Percentiles rank a stretch among this genome's conserved stretches.
Conservation (phyloP, 2,888 invertebrate genomes). For the Nomada fabriciana region DNA sequence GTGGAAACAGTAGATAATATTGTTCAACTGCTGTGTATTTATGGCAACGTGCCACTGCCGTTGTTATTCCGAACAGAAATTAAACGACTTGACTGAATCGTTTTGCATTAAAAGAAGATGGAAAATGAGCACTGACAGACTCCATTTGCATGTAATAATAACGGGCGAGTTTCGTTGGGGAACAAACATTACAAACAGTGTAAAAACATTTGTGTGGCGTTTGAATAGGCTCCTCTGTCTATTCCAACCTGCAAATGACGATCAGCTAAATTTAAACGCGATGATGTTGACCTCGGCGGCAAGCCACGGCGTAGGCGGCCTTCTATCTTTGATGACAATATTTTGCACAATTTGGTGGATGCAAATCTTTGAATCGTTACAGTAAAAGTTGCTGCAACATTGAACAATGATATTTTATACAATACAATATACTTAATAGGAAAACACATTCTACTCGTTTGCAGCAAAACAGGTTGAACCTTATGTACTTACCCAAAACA, state of each 20-base stretch:
- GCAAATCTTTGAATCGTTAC: background rate
- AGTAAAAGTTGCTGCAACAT: constrained; percentile 3
- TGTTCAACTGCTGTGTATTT: background rate
- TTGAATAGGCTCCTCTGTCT: background rate
- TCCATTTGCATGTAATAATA: background rate
- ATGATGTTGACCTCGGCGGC: constrained; percentile 13
- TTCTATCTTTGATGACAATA: constrained; percentile 7
- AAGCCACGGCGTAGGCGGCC: background rate
- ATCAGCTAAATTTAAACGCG: constrained; percentile 11
- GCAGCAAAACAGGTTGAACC: no score
- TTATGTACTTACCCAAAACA: no score
- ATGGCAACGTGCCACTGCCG: background rate
- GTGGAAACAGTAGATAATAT: background rate
- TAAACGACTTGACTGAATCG: background rate
- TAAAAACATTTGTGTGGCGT: background rate
- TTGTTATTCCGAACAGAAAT: background rate
- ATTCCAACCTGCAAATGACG: background rate
- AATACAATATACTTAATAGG: no score
- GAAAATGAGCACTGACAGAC: background rate
- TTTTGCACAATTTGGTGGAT: constrained; percentile 3
- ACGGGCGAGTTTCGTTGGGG: background rate
- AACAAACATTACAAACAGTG: background rate
- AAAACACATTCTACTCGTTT: no score
- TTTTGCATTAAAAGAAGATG: background rate
- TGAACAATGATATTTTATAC: constrained; percentile 49